These are phyloP conservation scores for Platyscapa corneri DNA, from an alignment of 1,140 invertebrate genomes.

Conservation along the genomic window DNA sequence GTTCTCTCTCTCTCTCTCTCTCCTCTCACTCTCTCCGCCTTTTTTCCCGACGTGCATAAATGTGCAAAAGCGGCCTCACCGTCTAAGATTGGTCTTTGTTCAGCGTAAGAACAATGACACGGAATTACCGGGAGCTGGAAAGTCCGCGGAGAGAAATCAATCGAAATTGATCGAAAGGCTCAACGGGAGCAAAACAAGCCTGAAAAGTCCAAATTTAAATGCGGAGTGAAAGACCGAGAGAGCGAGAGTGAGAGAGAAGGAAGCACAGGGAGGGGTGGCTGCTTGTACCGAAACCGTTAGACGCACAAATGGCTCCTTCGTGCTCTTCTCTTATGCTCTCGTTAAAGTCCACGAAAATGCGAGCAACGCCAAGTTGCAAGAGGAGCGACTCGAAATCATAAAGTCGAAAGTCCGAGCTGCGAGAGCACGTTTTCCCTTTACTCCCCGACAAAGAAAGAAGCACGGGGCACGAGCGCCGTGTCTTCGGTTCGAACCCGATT, in stretches of 20 bases:
- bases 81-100: background rate
- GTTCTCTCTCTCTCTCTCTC: background rate
- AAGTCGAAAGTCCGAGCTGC: background rate
- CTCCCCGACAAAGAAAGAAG: background rate
- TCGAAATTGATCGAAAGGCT: background rate
- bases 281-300: conserved; percentile 48
- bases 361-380: background rate
- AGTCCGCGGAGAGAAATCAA: background rate
- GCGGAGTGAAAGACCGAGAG: conserved; percentile 20
- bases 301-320: conserved; percentile 43
- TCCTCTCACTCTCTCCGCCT: background rate
- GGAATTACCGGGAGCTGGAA: background rate
- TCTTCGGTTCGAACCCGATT: background rate
- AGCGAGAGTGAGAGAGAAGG: conserved; percentile 6
- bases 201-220: background rate
- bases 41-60: background rate
- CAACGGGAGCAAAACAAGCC: background rate
- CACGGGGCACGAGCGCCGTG: too few species aligned
- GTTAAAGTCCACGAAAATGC: background rate
- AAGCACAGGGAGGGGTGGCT: conserved; percentile 19
- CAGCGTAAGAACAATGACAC: background rate
- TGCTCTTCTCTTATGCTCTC: background rate
- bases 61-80: background rate
- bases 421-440: background rate
- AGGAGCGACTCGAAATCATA: background rate